Evolutionary conservation across 2,888 invertebrate species (phyloP), one percentile per base, ranked within the genome.

Genomic region (Oscheius sp.): DNA sequence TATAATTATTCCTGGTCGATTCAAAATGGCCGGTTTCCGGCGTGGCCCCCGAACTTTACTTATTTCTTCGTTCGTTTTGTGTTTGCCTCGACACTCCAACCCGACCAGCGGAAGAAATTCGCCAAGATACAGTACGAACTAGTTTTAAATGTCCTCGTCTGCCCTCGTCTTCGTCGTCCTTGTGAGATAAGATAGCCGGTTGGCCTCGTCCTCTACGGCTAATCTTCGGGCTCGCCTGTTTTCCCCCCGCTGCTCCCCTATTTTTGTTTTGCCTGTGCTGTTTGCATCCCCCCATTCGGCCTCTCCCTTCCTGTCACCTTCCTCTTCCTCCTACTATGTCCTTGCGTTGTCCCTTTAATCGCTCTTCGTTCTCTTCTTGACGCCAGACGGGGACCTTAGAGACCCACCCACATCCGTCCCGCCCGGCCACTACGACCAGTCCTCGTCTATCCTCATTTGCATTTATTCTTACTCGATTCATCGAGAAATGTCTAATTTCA

Each of bases 211-310:
- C 66, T 52, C 35, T 27, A 49, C 27, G 45, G 52, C 52, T 66
- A 66, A 66, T 52, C 66, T 52, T 35, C 21, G 52, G 27, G 66
- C 66, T 52, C 66, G 52, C 23, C 52, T 52, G 49, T 66, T 35
- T 29, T 35, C 29, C 49, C 52, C 29, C 66, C 52, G 29, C 61
- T 61, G 61, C 61, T 35, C 61, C 52, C 52, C 66, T 66, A 49
- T 66, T 66, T 52, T 66, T 66, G 66, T 66, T 66, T 66, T 66
- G 41, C 49, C 66, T 27, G 35, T 35, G 52, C 52, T 66, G 66
- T 66, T 66, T 66, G 66, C 52, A 49, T 66, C 66, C 66, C 52
- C 66, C 27, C n/a, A n/a, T n/a, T 66, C 52, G 66, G 66, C 49
- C 49, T 27, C 52, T 49, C 45, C n/a, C 43, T 43, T 25, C 43